These are phyloP conservation scores for Apodemus speciosus DNA, from an alignment of 2,113 vertebrate species.

Conservation along the genomic window DNA sequence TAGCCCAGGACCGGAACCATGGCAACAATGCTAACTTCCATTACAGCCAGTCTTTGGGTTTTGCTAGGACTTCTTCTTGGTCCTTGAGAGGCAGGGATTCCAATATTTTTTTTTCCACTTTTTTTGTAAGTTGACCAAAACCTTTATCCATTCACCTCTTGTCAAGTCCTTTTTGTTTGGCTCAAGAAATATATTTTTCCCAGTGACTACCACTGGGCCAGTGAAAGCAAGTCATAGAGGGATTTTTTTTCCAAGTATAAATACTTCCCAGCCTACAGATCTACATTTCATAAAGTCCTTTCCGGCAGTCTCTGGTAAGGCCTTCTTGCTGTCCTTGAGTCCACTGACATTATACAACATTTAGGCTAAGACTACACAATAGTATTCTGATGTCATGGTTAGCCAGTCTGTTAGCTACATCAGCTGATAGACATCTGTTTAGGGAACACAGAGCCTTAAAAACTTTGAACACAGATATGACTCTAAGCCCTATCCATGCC, in stretches of 20 bases:
- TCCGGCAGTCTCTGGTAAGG: background rate
- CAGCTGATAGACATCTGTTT: background rate
- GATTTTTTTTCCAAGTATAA: background rate
- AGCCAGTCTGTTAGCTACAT: background rate
- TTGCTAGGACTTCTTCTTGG: background rate
- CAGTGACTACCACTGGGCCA: background rate
- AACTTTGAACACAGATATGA: background rate
- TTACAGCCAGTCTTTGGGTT: background rate
- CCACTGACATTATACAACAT: background rate
- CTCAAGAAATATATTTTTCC: background rate
- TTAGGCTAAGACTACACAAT: background rate
- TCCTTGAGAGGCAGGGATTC: background rate
- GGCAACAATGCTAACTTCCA: background rate
- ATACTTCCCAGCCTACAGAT: background rate
- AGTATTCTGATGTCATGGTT: background rate
- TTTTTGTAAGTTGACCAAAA: background rate
- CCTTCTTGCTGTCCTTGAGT: background rate
- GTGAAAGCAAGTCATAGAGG: background rate
- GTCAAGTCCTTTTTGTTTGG: background rate
- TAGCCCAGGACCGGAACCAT: background rate
- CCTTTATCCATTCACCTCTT: background rate
- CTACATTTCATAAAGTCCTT: background rate
- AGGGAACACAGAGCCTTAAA: background rate
- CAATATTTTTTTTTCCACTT: background rate
- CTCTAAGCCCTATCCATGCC: background rate